Conservation (phyloP, 2,113 vertebrate species). For the Ceratotherium simum region DNA sequence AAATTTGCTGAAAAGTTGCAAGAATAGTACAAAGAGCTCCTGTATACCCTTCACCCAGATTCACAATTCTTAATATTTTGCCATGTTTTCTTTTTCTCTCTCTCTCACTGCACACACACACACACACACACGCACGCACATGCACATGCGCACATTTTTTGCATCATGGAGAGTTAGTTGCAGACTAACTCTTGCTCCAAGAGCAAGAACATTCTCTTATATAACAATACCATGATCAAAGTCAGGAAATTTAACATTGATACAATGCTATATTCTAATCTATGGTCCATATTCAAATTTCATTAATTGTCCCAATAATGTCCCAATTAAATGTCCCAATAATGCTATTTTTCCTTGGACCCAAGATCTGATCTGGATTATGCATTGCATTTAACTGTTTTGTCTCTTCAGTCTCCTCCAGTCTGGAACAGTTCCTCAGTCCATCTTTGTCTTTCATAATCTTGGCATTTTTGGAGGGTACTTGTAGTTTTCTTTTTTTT, state of each 20-base stretch:
- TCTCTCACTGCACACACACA: not conserved
- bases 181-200: not conserved
- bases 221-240: not conserved
- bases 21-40: not conserved
- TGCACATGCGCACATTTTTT: not conserved
- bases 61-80: not conserved
- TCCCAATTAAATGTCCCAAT: not conserved
- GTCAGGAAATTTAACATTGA: not conserved
- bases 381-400: rapidly evolving
- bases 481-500: not conserved
- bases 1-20: not conserved
- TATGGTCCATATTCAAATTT: not conserved
- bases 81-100: not conserved
- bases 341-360: not conserved
- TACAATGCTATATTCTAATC: not conserved
- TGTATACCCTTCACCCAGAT: not conserved
- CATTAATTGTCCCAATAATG: not conserved
- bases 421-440: not conserved
- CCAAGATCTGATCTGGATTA: no score
- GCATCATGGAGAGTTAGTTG: not conserved
- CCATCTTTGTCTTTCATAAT: not conserved
- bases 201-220: not conserved
- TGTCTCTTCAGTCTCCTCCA: not conserved
- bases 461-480: not conserved
- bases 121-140: not conserved